Evolutionary conservation across 2,797 vertebrate genomes (phyloP).

Genomic region (Phyllotis vaccarum): DNA sequence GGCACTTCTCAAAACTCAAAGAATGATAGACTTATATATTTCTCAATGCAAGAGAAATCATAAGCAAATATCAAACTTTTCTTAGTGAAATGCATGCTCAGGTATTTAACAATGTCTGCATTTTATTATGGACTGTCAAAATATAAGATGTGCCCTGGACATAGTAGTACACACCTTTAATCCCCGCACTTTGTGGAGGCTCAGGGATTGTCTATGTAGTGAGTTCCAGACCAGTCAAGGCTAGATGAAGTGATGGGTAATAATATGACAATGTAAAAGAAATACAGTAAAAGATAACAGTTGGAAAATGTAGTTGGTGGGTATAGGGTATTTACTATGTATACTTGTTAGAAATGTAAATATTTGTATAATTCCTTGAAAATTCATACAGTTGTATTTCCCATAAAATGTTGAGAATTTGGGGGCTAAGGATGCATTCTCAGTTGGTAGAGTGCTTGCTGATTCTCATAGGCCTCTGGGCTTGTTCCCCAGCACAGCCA

Average conservation of each 20-base stretch:
- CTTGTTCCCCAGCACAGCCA: not conserved
- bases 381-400: not conserved
- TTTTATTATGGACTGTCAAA: not conserved
- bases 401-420: not conserved
- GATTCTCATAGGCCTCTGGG: not conserved
- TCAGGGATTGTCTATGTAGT: not conserved
- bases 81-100: not conserved
- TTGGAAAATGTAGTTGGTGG: not conserved
- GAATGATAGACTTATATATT: not conserved
- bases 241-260: not conserved
- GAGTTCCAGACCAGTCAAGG: not conserved
- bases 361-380: not conserved
- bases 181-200: not conserved
- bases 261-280: not conserved
- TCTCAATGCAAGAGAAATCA: not conserved
- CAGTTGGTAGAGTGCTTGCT: not conserved
- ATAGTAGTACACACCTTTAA: not conserved
- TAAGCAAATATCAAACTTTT: not conserved
- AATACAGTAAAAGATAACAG: not conserved
- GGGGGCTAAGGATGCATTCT: not conserved
- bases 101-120: not conserved
- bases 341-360: no score
- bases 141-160: not conserved
- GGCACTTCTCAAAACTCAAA: not conserved
- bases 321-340: not conserved